Percentiles rank a stretch among this genome's conserved stretches.
These are phyloP conservation scores for Ancistrus triradiatus DNA, from an alignment of 2,113 vertebrate genomes.

Conservation along the genomic window DNA sequence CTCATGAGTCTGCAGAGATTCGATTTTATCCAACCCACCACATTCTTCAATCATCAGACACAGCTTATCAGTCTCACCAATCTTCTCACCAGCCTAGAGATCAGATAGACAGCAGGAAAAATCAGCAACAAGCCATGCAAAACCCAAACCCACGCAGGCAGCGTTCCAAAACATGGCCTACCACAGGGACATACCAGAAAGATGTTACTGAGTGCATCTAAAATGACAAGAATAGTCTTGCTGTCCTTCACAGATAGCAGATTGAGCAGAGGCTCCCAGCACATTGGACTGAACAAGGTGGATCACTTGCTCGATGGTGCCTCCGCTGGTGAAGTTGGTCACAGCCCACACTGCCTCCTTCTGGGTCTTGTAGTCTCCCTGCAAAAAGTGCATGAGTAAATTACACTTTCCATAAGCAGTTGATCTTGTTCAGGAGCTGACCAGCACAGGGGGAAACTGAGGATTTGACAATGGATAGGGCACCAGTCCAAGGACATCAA, in stretches of 20 bases:
- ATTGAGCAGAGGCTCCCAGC: constrained; percentile 81
- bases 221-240: constrained; percentile 88
- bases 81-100: constrained; percentile 87
- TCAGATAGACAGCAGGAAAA: not conserved
- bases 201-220: constrained; percentile 92
- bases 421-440: too few relatives aligned
- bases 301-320: constrained; percentile 87
- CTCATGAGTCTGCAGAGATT: constrained; percentile 89
- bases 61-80: constrained; percentile 87
- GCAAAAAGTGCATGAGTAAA: too few relatives aligned
- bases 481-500: too few relatives aligned
- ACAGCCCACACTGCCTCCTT: constrained; percentile 96
- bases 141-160: too few relatives aligned
- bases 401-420: too few relatives aligned
- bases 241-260: constrained; percentile 87
- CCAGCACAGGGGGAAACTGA: too few relatives aligned
- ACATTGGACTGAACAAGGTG: constrained; percentile 86
- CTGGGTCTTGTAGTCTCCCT: constrained; percentile 97
- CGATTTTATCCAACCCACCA: constrained; percentile 89
- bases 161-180: too few relatives aligned
- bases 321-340: constrained; percentile 94
- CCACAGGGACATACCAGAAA: constrained; percentile 74
- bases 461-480: too few relatives aligned
- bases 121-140: not conserved
- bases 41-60: constrained; percentile 93